Evolutionary conservation across 2,113 vertebrate species (phyloP).

Genomic region (Enhydra lutris): DNA sequence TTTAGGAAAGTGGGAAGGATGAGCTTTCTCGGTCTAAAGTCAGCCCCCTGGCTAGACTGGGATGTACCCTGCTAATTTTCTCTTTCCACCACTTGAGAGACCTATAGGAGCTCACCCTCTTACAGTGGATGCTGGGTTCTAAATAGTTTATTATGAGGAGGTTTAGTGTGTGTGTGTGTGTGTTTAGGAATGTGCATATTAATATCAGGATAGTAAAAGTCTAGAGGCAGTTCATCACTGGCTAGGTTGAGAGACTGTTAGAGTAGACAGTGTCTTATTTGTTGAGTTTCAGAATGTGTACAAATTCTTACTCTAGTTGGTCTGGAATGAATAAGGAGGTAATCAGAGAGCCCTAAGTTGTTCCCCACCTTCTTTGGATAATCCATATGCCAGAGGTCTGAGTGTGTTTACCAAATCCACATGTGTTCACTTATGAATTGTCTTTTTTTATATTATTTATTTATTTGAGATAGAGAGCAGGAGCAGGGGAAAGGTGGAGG

Average conservation of each 20-base stretch:
- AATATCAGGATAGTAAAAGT: background rate
- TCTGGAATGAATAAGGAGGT: background rate
- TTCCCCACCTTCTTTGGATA: background rate
- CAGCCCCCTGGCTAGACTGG: background rate
- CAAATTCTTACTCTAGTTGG: background rate
- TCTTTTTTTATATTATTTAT: background rate
- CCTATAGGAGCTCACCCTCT: background rate
- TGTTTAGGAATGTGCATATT: background rate
- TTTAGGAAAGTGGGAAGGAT: conserved; percentile 2
- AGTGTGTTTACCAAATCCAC: background rate
- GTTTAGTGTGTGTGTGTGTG: background rate
- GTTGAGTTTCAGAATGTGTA: background rate
- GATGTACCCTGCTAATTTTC: background rate
- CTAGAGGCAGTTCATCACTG: background rate
- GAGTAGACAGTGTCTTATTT: background rate
- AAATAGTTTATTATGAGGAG: background rate
- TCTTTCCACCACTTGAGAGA: background rate
- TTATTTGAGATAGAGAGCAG: background rate
- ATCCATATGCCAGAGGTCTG: background rate
- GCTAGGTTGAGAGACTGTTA: background rate
- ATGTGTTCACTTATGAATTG: background rate
- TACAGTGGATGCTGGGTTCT: background rate
- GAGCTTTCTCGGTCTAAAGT: background rate
- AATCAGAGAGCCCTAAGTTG: too few species aligned
- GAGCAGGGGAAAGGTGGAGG: background rate